Base-by-base conservation (phyloP, 2,797 vertebrate genomes). In the Numenius phaeopus region DNA sequence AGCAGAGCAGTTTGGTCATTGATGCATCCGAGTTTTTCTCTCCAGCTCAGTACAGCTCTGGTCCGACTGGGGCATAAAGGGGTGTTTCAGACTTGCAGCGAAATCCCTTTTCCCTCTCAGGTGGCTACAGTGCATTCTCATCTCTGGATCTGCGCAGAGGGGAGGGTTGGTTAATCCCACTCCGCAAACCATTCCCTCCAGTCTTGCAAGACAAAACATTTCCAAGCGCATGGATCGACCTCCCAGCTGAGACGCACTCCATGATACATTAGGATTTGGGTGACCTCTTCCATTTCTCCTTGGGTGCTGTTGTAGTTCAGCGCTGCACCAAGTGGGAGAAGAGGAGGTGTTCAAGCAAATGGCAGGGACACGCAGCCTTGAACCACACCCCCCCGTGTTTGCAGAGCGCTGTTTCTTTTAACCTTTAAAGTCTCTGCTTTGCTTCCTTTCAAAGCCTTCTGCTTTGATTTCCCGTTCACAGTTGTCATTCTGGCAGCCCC, bases 401-500 rank as follows among this genome's bases (percentile, higher is more conserved):
- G 50, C 10, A 3, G 18, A 40, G 59, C 18, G 69, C 79, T 89
- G 55, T 71, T 92, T 76, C 66, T 95, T 89, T 90, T 96, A 95
- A 97, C 97, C 94, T 98, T 97, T 97, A 66, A 87, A 64, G 55
- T 54, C 61, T 70, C 90, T 87, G 61, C 90, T 59, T 87, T 94
- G 55, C n/a, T 83, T 64, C 58, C 77, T 91, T 95, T 94, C 86
- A 91, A 84, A 97, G 79, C 82, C 20, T 90, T 39, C 86, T 96
- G 84, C 96, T 80, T 89, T 96, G 90, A 95, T 95, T 64, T 87
- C 54, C 72, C 16, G 3, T 94, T 95, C 82, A 85, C 89, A 96
- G 82, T 87, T 49, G 83, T 92, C 94, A 61, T 91, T 97, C 95
- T 98, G 95, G 97, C 97, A 97, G 90, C 83, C 90, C 65, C 14